Evolutionary conservation across 1,140 invertebrate species (phyloP).

Genomic region (Lasioglossum baleicum): DNA sequence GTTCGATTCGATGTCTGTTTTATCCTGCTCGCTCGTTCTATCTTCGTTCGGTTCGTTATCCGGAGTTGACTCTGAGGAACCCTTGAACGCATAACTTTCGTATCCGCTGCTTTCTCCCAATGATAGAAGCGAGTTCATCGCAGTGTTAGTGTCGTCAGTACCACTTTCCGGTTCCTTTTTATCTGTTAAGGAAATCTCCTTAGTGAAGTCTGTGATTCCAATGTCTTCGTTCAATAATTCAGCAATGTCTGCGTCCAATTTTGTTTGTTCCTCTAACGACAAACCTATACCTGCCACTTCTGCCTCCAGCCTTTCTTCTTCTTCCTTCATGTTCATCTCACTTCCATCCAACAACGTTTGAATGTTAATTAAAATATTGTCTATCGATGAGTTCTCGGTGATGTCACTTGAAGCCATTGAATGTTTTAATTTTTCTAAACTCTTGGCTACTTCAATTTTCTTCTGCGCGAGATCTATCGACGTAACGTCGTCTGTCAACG

Average conservation of each 20-base stretch:
- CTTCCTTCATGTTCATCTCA: slow-evolving; percentile 30
- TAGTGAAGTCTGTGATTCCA: slow-evolving; percentile 16
- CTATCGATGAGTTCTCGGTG: slow-evolving; percentile 56
- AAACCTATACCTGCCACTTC: slow-evolving; percentile 25
- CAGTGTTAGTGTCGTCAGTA: slow-evolving; percentile 65
- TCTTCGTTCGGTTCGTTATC: slow-evolving; percentile 69
- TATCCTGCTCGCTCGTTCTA: slow-evolving; percentile 76
- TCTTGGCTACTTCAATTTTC: slow-evolving; percentile 26
- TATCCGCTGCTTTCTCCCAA: slow-evolving; percentile 91
- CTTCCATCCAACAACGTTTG: slow-evolving; percentile 61
- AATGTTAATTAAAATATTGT: slow-evolving; percentile 69
- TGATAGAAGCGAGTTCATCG: slow-evolving; percentile 82
- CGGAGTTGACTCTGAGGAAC: slow-evolving; percentile 74
- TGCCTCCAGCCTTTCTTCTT: slow-evolving; percentile 21
- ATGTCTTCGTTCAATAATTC: slow-evolving; percentile 73
- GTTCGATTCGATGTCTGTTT: slow-evolving; percentile 63
- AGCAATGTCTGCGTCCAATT: slow-evolving; percentile 74
- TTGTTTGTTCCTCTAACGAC: slow-evolving; percentile 68
- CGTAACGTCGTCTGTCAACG: slow-evolving; percentile 47
- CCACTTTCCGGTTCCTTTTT: slow-evolving; percentile 63
- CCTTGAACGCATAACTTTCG: slow-evolving; percentile 88
- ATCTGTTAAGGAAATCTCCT: slow-evolving; percentile 42
- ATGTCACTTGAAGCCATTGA: slow-evolving; percentile 14
- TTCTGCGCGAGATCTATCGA: slow-evolving; percentile 33
- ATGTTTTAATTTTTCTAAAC: slow-evolving; percentile 30